A percentile compares a stretch with the other conserved stretches of the same genome.
phyloP scores from a whole-genome alignment of 2,888 invertebrate genomes.

The Erannis defoliaria region DNA sequence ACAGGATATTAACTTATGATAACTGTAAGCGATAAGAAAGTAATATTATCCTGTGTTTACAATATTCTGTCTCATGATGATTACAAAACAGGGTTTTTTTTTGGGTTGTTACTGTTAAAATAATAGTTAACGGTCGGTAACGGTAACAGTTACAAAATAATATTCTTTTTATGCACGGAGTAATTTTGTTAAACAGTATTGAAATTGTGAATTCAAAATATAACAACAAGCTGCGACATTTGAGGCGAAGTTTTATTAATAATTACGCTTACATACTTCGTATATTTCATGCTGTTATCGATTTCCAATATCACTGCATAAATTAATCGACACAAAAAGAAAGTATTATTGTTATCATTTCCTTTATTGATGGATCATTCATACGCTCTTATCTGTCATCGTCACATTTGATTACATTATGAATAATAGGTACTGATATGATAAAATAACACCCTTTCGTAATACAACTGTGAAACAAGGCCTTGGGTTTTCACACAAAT shows the following conservation, averaged over 20 bases:
- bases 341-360: conserved; percentile 48
- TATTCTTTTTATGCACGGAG: neutral
- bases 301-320: neutral
- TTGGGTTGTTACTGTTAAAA: too few relatives aligned
- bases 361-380: conserved; percentile 44
- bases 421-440: conserved; percentile 20
- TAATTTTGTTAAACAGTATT: neutral
- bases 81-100: neutral
- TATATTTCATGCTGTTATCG: neutral
- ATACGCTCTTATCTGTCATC: conserved; percentile 49
- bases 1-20: conserved; percentile 29
- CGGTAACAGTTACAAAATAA: neutral
- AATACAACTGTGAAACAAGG: conserved; percentile 2
- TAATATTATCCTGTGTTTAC: conserved; percentile 7
- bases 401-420: conserved; percentile 45
- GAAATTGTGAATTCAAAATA: neutral
- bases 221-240: neutral
- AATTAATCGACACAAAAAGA: conserved; percentile 36
- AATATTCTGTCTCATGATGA: neutral
- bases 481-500: too few relatives aligned
- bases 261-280: too few relatives aligned
- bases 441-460: conserved; percentile 14
- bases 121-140: too few relatives aligned
- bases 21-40: conserved; percentile 23
- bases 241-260: neutral